phyloP scores from a whole-genome alignment of 1,140 invertebrate genomes.

The Zaprionus taronus region DNA sequence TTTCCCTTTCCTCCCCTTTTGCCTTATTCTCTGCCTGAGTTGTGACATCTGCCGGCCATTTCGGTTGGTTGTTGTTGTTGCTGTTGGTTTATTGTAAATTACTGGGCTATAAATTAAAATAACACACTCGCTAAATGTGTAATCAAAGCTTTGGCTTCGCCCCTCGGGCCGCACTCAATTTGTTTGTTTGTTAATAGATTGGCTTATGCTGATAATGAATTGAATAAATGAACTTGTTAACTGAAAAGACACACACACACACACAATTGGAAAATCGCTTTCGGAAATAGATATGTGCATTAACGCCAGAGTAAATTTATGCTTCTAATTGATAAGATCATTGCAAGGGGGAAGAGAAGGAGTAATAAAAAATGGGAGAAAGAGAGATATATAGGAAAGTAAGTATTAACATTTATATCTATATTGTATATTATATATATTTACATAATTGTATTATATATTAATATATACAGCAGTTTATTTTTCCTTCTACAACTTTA shows the following conservation, averaged over 20 bases:
- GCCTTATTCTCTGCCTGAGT: background rate
- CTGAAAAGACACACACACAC: conserved; percentile 14
- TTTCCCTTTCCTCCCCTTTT: background rate
- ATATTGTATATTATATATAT: too few species aligned
- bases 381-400: too few species aligned
- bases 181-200: conserved; percentile 33
- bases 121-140: conserved; percentile 73
- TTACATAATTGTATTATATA: too few species aligned
- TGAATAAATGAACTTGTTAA: conserved; percentile 46
- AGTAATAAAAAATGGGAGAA: too few species aligned
- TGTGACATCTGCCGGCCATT: conserved; percentile 54
- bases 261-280: background rate
- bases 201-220: conserved; percentile 51
- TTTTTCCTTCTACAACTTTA: too few species aligned
- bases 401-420: too few species aligned
- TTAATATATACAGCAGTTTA: too few species aligned
- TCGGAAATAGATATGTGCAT: conserved; percentile 1
- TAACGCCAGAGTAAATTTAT: background rate
- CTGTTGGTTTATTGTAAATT: conserved; percentile 75
- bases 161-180: conserved; percentile 10
- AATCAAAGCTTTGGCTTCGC: conserved; percentile 57
- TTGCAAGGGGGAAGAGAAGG: background rate
- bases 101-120: conserved; percentile 74
- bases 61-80: conserved; percentile 31
- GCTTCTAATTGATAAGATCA: background rate